Conservation (phyloP, 1,140 invertebrate genomes). For the Drosophila littoralis region DNA sequence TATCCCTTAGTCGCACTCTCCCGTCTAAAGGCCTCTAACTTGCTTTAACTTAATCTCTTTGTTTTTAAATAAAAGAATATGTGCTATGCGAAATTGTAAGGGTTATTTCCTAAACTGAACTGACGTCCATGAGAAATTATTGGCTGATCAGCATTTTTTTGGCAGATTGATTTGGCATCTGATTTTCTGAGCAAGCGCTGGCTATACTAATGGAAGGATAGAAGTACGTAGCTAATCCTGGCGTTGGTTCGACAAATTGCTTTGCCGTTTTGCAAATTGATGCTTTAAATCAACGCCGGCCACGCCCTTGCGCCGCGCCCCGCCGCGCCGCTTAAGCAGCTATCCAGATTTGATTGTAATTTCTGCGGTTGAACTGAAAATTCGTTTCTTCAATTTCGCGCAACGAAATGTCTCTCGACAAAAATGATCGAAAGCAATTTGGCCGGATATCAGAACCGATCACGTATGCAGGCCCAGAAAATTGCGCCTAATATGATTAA, state of each 20-base stretch:
- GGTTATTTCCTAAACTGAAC: no score
- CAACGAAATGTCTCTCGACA: slow-evolving; percentile 25
- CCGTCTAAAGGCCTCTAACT: no score
- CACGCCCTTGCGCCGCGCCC: not conserved
- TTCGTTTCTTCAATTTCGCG: slow-evolving; percentile 57
- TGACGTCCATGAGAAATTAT: no score
- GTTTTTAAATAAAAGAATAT: no score
- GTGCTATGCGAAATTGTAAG: no score
- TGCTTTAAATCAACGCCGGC: slow-evolving; percentile 36
- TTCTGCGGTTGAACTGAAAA: slow-evolving; percentile 49
- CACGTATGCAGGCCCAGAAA: slow-evolving; percentile 59
- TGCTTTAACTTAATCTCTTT: no score
- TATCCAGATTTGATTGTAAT: slow-evolving; percentile 44
- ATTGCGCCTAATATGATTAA: slow-evolving; percentile 76
- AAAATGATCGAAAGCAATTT: slow-evolving; percentile 54
- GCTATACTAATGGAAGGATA: not conserved
- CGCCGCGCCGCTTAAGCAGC: not conserved
- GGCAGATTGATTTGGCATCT: no score
- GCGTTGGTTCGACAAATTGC: slow-evolving; percentile 19
- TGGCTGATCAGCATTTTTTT: no score
- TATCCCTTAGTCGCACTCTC: no score
- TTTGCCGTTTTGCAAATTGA: slow-evolving; percentile 38
- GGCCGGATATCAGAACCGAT: slow-evolving; percentile 21
- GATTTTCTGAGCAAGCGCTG: no score
- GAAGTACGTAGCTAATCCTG: not conserved